Percentiles rank a stretch among this genome's conserved stretches.
Conservation (phyloP, 30 jellyfish, hydroid and myxozoan genomes). For the Catostylus mosaicus region DNA sequence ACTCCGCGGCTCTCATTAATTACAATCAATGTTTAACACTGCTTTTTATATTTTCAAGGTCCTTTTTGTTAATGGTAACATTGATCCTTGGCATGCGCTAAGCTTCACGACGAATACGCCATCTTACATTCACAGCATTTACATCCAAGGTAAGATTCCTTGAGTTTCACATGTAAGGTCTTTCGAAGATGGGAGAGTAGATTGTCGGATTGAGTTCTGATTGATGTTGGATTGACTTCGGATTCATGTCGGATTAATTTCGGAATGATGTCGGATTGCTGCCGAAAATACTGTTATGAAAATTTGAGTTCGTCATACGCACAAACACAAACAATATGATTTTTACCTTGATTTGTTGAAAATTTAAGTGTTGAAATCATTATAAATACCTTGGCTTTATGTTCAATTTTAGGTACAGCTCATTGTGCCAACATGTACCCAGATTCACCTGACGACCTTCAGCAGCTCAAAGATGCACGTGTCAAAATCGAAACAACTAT, state of each 20-base stretch:
- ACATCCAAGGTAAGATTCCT: conserved; percentile 66
- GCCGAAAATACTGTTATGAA: no score
- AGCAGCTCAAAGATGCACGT: conserved; percentile 80
- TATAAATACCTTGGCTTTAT: background rate
- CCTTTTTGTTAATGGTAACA: conserved; percentile 92
- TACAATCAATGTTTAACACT: background rate
- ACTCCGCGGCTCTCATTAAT: background rate
- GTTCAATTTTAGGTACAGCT: conserved; percentile 82
- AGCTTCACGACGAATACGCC: conserved; percentile 72
- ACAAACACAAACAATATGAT: no score
- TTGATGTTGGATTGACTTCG: no score
- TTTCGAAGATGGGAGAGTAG: no score
- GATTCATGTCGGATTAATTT: no score
- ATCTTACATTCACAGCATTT: conserved; percentile 68
- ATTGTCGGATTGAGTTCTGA: no score
- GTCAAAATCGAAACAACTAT: conserved; percentile 58
- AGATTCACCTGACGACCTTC: conserved; percentile 74
- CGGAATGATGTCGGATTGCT: no score
- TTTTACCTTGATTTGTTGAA: no score
- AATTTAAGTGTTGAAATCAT: background rate
- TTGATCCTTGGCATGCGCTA: conserved; percentile 99
- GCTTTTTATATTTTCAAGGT: conserved; percentile 57
- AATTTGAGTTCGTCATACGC: no score
- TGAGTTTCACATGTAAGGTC: no score
- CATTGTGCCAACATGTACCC: conserved; percentile 99